Base-by-base conservation (phyloP, 2,113 vertebrate species). In the Nannobrachium achirus region DNA sequence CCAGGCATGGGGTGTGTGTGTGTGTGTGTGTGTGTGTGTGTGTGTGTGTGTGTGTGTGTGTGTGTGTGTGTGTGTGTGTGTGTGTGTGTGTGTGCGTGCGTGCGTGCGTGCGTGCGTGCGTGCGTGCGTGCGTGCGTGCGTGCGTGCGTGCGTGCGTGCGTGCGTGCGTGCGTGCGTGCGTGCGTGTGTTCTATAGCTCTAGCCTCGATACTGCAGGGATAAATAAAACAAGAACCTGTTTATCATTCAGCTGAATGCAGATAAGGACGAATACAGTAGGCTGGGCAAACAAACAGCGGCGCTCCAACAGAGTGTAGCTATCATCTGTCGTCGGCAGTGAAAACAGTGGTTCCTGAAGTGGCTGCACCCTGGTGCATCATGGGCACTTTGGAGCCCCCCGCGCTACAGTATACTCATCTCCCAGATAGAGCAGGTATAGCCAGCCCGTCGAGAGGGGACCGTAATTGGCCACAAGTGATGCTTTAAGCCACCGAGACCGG, bases 401-500 rank as follows among this genome's bases (percentile, higher is more conserved):
- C n/a, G n/a, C n/a, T n/a, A n/a, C n/a, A n/a, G n/a, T n/a, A n/a
- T 18, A 52, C 46, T 3, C 40, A 25, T 67, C 42, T 69, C 15
- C 45, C 53, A 3, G 53, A 63, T 10, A 51, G 48, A 40, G 77
- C 84, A 81, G 83, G 78, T 84, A n/a, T n/a, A 83, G 49, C 2
- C 57, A 44, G 46, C 66, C 66, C 58, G 45, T 66, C 55, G 74
- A 53, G 51, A 48, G 78, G 55, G 78, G 69, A 66, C 53, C 74
- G 76, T 83, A 86, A 88, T 73, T 81, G 82, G 63, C 80, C 67
- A 80, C 73, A 83, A 80, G 70, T 75, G 76, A 80, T 65, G 84
- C 82, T 90, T 76, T 78, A n/a, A n/a, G n/a, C n/a, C n/a, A n/a
- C n/a, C n/a, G n/a, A n/a, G n/a, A n/a, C n/a, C n/a, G n/a, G n/a